Percentiles rank a stretch among this genome's conserved stretches.
phyloP scores from a whole-genome alignment of 2,888 invertebrate genomes.

The Calephelis perditalis region DNA sequence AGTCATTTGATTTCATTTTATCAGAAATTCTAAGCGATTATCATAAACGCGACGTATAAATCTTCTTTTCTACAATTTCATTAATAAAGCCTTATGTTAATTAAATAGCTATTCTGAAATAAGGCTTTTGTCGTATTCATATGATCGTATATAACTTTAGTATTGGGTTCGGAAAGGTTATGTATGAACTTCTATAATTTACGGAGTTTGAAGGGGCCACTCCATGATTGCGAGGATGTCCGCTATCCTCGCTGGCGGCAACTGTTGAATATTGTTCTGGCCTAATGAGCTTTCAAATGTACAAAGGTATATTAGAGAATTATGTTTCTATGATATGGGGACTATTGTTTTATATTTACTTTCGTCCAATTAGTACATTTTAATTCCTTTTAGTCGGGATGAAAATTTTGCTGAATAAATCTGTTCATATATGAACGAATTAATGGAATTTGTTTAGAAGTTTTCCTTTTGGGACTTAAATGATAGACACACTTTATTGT shows the following conservation, averaged over 20 bases:
- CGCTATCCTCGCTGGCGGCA: conserved; percentile 57
- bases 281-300: conserved; percentile 38
- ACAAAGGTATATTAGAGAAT: conserved; percentile 9
- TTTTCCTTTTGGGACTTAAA: too few species aligned
- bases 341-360: neutral
- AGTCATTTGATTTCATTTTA: neutral
- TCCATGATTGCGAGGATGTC: conserved; percentile 55
- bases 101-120: conserved; percentile 25
- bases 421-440: too few species aligned
- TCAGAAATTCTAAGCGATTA: neutral
- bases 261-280: conserved; percentile 51
- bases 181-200: conserved; percentile 42
- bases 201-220: conserved; percentile 44
- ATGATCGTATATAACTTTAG: conserved; percentile 25
- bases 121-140: conserved; percentile 20
- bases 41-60: conserved; percentile 5
- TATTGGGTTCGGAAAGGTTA: conserved; percentile 27
- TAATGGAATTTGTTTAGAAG: too few species aligned
- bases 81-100: conserved; percentile 15
- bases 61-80: conserved; percentile 5
- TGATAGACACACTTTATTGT: too few species aligned
- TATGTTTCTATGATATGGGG: neutral
- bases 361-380: neutral
- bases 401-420: too few species aligned
- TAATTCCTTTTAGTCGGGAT: too few species aligned